Evolutionary conservation across 92 coral and sea anemone species (phyloP), one percentile per base, ranked within the genome.

Genomic region (Pocillopora meandrina): DNA sequence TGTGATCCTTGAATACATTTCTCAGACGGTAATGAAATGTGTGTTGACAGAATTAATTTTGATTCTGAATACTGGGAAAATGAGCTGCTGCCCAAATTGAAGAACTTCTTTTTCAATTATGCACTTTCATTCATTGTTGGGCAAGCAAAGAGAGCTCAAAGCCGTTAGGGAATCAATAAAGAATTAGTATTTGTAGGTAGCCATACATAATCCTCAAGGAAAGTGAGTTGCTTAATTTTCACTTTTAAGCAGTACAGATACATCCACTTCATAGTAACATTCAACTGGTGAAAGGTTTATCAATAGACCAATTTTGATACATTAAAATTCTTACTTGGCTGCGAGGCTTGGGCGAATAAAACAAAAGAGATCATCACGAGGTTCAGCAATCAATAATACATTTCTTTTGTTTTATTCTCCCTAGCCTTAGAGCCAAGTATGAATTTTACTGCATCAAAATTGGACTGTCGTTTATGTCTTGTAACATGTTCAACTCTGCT

Each of bases 1-100:
- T 88, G 85, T 71, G 91, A 83, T 73, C 77, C 77, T 79, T 67
- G 49, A 0, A 7, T 42, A 42, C 79, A 77, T 56, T 75, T 87
- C 13, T 42, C 49, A 42, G 49, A 42, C 49, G 8, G 49, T 42
- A 88, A 77, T 67, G 84, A 82, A 52, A 88, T 88, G 83, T 65
- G 79, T 72, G 91, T 82, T 10, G 79, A 88, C 61, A 82, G 91
- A 71, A 82, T 88, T 21, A 61, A 71, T 56, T 88, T 42, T 82
- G 87, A 88, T 72, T 17, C 65, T 17, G 9, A 56, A 59, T 76
- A 74, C 58, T 88, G 91, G 91, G 20, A 19, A 55, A 35, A 64
- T 20, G 69, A 85, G 63, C 33, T 85, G 33, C 61, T 42, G 49
- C 49, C 49, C 49, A 42, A 42, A 42, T 42, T 42, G 5, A 42